phyloP scores from a whole-genome alignment of 1,140 invertebrate genomes.

The Drosophila rufa region DNA sequence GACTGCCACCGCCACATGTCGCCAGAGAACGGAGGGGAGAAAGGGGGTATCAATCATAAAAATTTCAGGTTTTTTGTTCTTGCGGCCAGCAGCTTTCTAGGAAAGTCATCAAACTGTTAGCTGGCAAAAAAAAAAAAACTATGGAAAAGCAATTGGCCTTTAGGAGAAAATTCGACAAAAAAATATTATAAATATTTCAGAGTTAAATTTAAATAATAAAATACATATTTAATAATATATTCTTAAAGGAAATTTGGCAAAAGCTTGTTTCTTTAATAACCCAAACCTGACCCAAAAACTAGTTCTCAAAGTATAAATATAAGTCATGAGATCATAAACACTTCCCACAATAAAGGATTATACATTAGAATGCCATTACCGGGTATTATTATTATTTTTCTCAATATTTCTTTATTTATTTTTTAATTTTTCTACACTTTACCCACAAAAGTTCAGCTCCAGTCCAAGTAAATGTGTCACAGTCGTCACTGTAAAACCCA shows the following conservation, averaged over 20 bases:
- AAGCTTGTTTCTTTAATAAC: too few relatives aligned
- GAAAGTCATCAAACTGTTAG: conserved; percentile 26
- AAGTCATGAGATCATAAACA: too few relatives aligned
- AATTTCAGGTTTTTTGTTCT: conserved; percentile 39
- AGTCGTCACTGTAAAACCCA: conserved; percentile 46
- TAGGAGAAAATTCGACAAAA: too few relatives aligned
- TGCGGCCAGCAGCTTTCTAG: conserved; percentile 13
- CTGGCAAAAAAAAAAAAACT: neutral
- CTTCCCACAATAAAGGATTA: too few relatives aligned
- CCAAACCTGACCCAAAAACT: too few relatives aligned
- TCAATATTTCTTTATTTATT: too few relatives aligned
- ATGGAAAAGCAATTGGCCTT: neutral
- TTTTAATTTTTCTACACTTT: conserved; percentile 11
- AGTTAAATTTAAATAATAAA: too few relatives aligned
- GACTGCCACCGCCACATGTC: conserved; percentile 53
- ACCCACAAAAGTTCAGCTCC: conserved; percentile 19
- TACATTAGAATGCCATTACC: neutral
- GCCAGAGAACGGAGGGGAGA: conserved; percentile 8
- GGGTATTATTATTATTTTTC: conserved; percentile 6
- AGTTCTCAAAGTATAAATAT: too few relatives aligned
- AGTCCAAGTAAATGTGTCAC: conserved; percentile 29
- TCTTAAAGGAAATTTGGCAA: too few relatives aligned
- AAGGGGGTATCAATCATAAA: conserved; percentile 45
- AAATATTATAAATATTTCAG: too few relatives aligned
- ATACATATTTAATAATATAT: too few relatives aligned